These are phyloP conservation scores for Corythornis vintsioides DNA, from an alignment of 2,113 vertebrate genomes.

Conservation along the genomic window DNA sequence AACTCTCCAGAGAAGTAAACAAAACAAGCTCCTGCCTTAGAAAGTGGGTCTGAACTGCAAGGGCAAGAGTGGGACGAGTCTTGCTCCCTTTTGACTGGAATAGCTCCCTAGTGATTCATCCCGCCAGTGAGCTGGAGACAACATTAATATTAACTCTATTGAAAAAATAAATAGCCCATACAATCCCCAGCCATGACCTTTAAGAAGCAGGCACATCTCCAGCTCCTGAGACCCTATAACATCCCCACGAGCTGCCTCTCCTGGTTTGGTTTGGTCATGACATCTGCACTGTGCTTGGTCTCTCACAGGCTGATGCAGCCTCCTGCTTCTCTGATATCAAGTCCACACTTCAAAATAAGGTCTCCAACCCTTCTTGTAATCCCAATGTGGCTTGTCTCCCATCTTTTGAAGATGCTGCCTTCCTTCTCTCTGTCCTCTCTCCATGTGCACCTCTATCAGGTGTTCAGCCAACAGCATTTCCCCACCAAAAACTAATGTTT, in stretches of 20 bases:
- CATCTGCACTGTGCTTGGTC: background rate
- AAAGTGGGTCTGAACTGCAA: background rate
- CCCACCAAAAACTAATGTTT: background rate
- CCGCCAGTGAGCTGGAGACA: background rate
- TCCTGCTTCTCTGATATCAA: background rate
- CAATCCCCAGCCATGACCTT: background rate
- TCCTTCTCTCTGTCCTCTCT: background rate
- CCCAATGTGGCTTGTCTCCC: background rate
- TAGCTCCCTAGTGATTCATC: background rate
- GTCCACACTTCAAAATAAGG: background rate
- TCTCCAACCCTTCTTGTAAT: background rate
- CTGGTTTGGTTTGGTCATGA: background rate
- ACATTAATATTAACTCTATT: background rate
- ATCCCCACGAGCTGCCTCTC: background rate
- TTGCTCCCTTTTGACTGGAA: background rate
- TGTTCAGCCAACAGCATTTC: background rate
- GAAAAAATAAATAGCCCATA: background rate
- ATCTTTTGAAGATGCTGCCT: background rate
- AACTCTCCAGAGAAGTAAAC: slow-evolving; percentile 1
- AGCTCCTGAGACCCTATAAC: background rate
- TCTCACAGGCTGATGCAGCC: background rate
- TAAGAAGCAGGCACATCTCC: background rate
- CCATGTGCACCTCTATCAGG: background rate
- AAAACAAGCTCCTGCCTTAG: background rate
- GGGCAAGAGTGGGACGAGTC: background rate